Evolutionary conservation across 2,797 vertebrate genomes (phyloP), one percentile per base, ranked within the genome.

Genomic region (Karalla daura): DNA sequence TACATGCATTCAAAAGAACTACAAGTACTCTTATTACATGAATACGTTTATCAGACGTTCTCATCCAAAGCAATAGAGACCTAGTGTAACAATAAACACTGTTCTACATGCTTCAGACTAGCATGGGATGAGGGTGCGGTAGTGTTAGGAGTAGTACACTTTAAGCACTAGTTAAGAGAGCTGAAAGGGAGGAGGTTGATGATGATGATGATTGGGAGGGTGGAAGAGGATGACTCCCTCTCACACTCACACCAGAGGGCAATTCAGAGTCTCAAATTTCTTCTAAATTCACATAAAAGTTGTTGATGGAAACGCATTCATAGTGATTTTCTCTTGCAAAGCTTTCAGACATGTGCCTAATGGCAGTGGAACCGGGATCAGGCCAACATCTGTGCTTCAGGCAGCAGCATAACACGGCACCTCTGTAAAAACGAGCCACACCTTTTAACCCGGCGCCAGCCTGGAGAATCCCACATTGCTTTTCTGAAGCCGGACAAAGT

Each of bases 381-480:
- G 60, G 66, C 73, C 25, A 70, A 62, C 63, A 58, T 72, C 86
- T 79, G 58, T 67, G 39, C 74, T 83, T 69, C 40, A 49, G 89
- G 85, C 71, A 93, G 58, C 54, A 77, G 67, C 54, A 78, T 62
- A 77, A 83, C 70, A 49, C 63, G 64, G 51, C 40, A 41, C 76
- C 11, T 63, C 59, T 77, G 68, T 80, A 41, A 52, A 72, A 51
- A 43, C 7, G 39, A 30, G 60, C 65, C 60, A 77, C 56, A 68
- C 52, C 74, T 71, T 85, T 81, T 64, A 88, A 83, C 72, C 86
- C 77, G 6, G 4, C 46, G 36, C 55, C 64, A 52, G 37, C 61
- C 63, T 56, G 64, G 53, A 68, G 51, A 69, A 58, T 78, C 58
- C 71, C 66, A 62, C 55, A 27, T 59, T 67, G 67, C 71, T 68